phyloP scores from a whole-genome alignment of 23 tunicate genomes.

The Botrylloides violaceus region DNA sequence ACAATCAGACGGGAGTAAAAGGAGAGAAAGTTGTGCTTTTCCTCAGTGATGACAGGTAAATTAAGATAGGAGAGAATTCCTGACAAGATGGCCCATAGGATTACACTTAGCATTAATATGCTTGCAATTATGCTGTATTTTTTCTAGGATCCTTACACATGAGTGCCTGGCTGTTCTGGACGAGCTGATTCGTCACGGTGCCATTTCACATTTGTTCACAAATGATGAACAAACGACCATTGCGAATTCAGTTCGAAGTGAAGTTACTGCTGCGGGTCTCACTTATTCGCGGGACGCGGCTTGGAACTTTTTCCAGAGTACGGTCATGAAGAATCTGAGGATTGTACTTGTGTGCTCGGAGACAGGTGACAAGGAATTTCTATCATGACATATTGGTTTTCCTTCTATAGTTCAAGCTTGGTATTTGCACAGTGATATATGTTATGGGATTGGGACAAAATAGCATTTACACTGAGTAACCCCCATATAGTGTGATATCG shows the following conservation, averaged over 20 bases:
- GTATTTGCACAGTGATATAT: too few relatives aligned
- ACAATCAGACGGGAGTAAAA: conserved; percentile 75
- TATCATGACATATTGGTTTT: too few relatives aligned
- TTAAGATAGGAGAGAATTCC: too few relatives aligned
- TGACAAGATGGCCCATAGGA: too few relatives aligned
- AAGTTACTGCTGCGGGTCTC: conserved; percentile 83
- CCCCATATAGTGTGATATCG: too few relatives aligned
- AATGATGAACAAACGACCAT: conserved; percentile 84
- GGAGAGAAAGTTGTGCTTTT: conserved; percentile 68
- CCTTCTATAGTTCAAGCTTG: too few relatives aligned
- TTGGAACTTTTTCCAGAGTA: conserved; percentile 79
- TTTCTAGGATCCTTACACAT: conserved; percentile 43
- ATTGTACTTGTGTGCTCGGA: conserved; percentile 83
- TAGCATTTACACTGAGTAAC: too few relatives aligned
- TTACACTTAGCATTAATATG: not conserved
- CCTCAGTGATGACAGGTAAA: conserved; percentile 68
- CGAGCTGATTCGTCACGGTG: conserved; percentile 68
- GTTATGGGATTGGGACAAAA: too few relatives aligned
- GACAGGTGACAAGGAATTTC: conserved; percentile 79
- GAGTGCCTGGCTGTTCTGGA: conserved; percentile 78
- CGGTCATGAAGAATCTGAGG: conserved; percentile 70
- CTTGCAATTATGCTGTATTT: too few relatives aligned
- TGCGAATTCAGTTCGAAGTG: conserved; percentile 89
- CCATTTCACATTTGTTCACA: conserved; percentile 80
- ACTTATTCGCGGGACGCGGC: conserved; percentile 85